Conservation (phyloP, 2,888 invertebrate species). For the Capitulum mitella region DNA sequence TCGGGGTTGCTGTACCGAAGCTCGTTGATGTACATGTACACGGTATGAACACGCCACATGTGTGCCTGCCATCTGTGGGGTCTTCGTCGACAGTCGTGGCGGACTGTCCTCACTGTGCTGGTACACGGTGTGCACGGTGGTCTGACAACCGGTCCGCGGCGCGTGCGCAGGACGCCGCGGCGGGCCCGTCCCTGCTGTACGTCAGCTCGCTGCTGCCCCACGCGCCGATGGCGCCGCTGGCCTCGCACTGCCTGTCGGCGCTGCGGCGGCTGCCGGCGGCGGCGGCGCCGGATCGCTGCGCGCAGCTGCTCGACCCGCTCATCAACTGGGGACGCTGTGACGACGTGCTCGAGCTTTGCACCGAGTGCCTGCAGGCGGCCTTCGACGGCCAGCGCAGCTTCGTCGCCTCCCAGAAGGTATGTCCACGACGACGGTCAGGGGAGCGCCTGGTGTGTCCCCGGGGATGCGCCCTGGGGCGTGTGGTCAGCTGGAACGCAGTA, state of each 20-base stretch:
- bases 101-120: too few species aligned
- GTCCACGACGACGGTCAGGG: too few species aligned
- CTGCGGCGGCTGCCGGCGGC: constrained; percentile 29
- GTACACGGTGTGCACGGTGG: too few species aligned
- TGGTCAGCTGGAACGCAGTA: too few species aligned
- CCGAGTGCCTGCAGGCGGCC: constrained; percentile 32
- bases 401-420: constrained; percentile 21
- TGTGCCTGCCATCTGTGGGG: too few species aligned
- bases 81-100: too few species aligned
- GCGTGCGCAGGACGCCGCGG: neutral
- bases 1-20: too few species aligned
- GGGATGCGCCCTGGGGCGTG: too few species aligned
- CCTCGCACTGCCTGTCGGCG: constrained; percentile 34
- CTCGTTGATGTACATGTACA: too few species aligned
- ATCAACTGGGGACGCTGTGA: constrained; percentile 35
- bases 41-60: too few species aligned
- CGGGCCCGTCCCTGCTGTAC: constrained; percentile 29
- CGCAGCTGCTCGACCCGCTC: constrained; percentile 30
- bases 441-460: too few species aligned
- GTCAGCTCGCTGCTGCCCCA: constrained; percentile 34
- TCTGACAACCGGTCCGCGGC: too few species aligned
- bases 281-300: neutral
- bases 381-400: constrained; percentile 20
- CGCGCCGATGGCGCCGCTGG: constrained; percentile 32
- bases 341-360: constrained; percentile 33